Conservation (phyloP, 2,888 invertebrate genomes). For the Latheticus oryzae region DNA sequence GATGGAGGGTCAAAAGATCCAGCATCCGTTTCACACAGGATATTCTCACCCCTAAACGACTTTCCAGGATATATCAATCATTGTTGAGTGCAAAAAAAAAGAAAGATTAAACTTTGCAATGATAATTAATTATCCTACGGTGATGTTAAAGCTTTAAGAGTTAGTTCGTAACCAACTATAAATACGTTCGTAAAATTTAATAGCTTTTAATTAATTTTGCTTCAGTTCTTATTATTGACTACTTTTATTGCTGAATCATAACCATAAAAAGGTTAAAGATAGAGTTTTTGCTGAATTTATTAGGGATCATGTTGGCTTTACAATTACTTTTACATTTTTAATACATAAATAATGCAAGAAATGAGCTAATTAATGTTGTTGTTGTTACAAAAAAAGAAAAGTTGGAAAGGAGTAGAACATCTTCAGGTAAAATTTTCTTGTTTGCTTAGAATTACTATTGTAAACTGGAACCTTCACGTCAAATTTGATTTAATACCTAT, state of each 20-base stretch:
- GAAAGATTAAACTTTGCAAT: no score
- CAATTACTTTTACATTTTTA: no score
- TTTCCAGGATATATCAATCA: constrained; percentile 52
- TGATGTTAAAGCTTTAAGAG: no score
- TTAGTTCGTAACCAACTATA: no score
- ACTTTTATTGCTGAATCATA: no score
- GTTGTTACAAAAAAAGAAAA: not conserved
- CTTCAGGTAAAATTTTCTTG: not conserved
- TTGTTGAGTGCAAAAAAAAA: constrained; percentile 22
- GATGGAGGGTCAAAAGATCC: constrained; percentile 42
- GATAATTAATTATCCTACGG: no score
- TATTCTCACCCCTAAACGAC: constrained; percentile 56
- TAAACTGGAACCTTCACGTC: constrained; percentile 9
- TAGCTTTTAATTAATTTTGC: no score
- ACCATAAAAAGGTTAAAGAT: no score
- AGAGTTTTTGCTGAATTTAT: no score
- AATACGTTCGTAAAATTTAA: no score
- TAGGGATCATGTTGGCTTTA: not conserved
- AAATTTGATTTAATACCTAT: constrained; percentile 21
- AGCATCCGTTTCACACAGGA: constrained; percentile 55
- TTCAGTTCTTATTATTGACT: no score
- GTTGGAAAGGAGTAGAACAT: not conserved
- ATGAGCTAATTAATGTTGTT: constrained; percentile 1
- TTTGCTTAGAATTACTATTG: constrained; percentile 5
- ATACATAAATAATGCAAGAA: constrained; percentile 5